phyloP scores from a whole-genome alignment of 2,797 vertebrate genomes.

The Bucorvus abyssinicus region DNA sequence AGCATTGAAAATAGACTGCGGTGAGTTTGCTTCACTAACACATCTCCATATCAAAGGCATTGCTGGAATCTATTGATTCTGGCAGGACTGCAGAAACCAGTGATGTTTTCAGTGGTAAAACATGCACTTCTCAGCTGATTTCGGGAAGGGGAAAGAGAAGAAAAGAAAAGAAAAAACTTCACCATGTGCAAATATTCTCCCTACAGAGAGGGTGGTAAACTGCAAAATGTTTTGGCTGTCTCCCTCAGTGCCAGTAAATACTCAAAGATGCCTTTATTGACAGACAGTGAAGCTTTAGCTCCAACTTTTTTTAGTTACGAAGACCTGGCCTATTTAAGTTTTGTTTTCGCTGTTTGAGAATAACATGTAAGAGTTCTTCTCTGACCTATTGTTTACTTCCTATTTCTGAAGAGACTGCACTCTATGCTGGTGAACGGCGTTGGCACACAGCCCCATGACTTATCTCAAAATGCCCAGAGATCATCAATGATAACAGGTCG shows the following conservation, averaged over 20 bases:
- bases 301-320: neutral
- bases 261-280: neutral
- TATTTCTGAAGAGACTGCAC: conserved; percentile 14
- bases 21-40: conserved; percentile 7
- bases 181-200: neutral
- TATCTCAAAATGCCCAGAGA: neutral
- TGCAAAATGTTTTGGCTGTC: neutral
- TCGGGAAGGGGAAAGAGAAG: neutral
- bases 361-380: neutral
- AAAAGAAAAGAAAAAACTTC: neutral
- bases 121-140: conserved; percentile 35
- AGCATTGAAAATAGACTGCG: neutral
- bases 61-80: conserved; percentile 63
- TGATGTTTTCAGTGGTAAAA: conserved; percentile 42
- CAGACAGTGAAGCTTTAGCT: neutral
- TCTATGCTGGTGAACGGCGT: neutral
- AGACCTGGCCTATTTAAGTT: neutral
- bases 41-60: conserved; percentile 45
- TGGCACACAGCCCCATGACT: neutral
- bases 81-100: neutral
- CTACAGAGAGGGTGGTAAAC: neutral
- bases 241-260: neutral
- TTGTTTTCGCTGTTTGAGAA: neutral
- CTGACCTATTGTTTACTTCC: conserved; percentile 9
- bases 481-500: neutral